Percentiles rank a stretch among this genome's conserved stretches.
Conservation (phyloP, 64 coral and sea anemone genomes). For the Hydrozoanthus tunicans region DNA sequence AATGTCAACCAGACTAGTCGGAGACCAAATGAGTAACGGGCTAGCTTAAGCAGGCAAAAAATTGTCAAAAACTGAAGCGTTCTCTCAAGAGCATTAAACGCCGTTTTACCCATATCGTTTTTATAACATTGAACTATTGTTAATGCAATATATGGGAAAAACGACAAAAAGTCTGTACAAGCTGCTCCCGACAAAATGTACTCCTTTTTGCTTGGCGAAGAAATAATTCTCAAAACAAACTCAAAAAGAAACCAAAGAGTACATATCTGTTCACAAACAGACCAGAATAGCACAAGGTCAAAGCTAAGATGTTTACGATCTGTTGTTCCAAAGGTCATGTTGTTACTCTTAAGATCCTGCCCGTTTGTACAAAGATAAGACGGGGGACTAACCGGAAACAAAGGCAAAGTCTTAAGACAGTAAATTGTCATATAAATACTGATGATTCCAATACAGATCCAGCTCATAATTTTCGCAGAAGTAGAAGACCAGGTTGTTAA, state of each 20-base stretch:
- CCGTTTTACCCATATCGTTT: neutral
- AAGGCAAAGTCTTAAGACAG: slow-evolving; percentile 69
- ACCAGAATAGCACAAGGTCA: slow-evolving; percentile 65
- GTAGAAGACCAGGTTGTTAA: slow-evolving; percentile 15
- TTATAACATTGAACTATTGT: slow-evolving; percentile 44
- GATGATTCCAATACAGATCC: slow-evolving; percentile 65
- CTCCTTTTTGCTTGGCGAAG: slow-evolving; percentile 40
- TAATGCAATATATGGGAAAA: slow-evolving; percentile 64
- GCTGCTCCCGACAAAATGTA: slow-evolving; percentile 75
- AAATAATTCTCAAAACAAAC: slow-evolving; percentile 67
- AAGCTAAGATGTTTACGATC: neutral
- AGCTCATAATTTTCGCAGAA: slow-evolving; percentile 44
- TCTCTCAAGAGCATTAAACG: slow-evolving; percentile 43
- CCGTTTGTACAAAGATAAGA: slow-evolving; percentile 22
- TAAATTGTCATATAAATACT: slow-evolving; percentile 53
- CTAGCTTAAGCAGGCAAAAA: slow-evolving; percentile 79
- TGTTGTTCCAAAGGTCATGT: neutral
- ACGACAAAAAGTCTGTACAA: slow-evolving; percentile 79
- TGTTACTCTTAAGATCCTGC: neutral
- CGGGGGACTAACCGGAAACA: neutral
- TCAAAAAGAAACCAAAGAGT: slow-evolving; percentile 75
- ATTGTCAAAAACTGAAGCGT: slow-evolving; percentile 65
- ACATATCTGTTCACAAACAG: slow-evolving; percentile 67
- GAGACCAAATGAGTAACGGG: slow-evolving; percentile 85
- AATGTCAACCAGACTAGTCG: slow-evolving; percentile 73